Evolutionary conservation across 30 jellyfish, hydroid and myxozoan genomes (phyloP).

Genomic region (Euphysa ruthae): DNA sequence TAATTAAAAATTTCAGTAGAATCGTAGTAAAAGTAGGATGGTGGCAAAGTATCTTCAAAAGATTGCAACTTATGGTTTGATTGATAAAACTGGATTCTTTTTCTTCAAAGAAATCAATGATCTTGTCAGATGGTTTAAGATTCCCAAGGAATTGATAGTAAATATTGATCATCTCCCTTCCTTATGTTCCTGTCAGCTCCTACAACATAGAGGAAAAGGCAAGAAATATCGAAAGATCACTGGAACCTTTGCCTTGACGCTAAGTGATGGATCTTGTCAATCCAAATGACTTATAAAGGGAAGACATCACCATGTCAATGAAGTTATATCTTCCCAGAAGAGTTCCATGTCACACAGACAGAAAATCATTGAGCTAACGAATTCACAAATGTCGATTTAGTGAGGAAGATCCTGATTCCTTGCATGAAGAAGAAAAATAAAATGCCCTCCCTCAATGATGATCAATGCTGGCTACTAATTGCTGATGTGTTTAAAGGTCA

Average conservation of each 20-base stretch:
- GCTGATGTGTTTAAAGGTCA: conserved; percentile 49
- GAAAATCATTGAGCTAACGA: conserved; percentile 47
- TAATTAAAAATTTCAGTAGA: too few relatives aligned
- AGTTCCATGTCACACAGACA: conserved; percentile 48
- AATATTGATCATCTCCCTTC: conserved; percentile 31
- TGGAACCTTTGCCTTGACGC: conserved; percentile 29
- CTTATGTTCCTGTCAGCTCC: conserved; percentile 2
- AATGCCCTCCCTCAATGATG: background rate
- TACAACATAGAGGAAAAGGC: conserved; percentile 3
- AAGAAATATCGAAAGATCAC: conserved; percentile 28
- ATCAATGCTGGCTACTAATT: conserved; percentile 11
- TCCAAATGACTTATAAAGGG: conserved; percentile 37
- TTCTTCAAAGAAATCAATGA: too few relatives aligned
- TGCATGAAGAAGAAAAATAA: conserved; percentile 15
- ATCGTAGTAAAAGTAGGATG: too few relatives aligned
- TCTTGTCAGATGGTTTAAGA: too few relatives aligned
- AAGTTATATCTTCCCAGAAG: too few relatives aligned
- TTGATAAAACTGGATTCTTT: too few relatives aligned
- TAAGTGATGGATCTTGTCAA: conserved; percentile 30
- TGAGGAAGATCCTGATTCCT: conserved; percentile 26
- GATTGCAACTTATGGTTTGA: too few relatives aligned
- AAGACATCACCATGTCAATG: conserved; percentile 33
- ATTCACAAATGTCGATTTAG: too few relatives aligned
- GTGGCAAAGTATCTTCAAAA: too few relatives aligned
- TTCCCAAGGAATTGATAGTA: too few relatives aligned